phyloP scores from a whole-genome alignment of 2,888 invertebrate species.

The Drosophila maculinotata region DNA sequence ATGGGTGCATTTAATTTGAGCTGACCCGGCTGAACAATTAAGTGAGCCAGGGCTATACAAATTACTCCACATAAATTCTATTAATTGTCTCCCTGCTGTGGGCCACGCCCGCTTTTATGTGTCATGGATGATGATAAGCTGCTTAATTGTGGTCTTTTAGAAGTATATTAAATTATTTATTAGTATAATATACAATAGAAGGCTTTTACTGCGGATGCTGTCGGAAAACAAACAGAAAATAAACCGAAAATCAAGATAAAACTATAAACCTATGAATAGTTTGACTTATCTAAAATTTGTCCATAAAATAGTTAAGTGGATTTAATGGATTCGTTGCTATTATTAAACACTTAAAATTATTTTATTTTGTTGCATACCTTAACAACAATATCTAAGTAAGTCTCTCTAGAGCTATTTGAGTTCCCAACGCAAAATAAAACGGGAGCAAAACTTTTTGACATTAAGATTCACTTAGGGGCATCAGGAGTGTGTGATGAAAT shows the following conservation, averaged over 20 bases:
- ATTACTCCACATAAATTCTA: slow-evolving; percentile 49
- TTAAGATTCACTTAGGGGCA: slow-evolving; percentile 54
- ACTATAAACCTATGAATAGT: no score
- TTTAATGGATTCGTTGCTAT: neutral
- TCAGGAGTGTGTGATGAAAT: slow-evolving; percentile 2
- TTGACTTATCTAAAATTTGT: neutral
- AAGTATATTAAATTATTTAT: slow-evolving; percentile 15
- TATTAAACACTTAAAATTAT: neutral
- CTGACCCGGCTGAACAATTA: slow-evolving; percentile 40
- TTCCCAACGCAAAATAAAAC: slow-evolving; percentile 2
- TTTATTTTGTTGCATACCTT: slow-evolving; percentile 5
- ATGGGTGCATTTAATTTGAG: slow-evolving; percentile 29
- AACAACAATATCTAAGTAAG: neutral
- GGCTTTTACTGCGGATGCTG: neutral
- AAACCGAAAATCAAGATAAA: neutral
- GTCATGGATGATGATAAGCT: slow-evolving; percentile 22
- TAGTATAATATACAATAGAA: slow-evolving; percentile 4
- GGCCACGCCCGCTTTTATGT: neutral
- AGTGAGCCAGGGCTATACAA: slow-evolving; percentile 29
- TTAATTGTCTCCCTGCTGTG: slow-evolving; percentile 35
- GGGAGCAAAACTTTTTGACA: slow-evolving; percentile 32
- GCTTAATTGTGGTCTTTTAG: slow-evolving; percentile 12
- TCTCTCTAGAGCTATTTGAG: slow-evolving; percentile 38
- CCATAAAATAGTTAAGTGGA: neutral
- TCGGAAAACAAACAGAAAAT: neutral